Conservation (phyloP, 2,888 invertebrate species). For the Nycteola revayana region DNA sequence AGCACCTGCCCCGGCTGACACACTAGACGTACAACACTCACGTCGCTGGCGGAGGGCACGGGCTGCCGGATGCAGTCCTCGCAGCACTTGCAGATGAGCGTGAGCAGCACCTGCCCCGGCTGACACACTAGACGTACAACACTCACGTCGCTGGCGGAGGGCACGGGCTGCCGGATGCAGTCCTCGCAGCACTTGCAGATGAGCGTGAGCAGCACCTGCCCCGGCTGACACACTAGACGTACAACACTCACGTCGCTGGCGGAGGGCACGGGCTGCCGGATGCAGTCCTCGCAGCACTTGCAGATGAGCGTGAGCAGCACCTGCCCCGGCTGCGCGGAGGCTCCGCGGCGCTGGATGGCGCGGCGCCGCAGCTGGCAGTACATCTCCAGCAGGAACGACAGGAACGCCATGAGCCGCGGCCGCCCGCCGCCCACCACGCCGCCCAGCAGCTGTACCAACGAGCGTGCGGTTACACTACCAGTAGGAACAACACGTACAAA, state of each 20-base stretch:
- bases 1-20: no score
- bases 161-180: no score
- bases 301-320: conserved; percentile 91
- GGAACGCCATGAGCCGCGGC: conserved; percentile 90
- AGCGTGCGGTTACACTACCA: no score
- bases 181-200: no score
- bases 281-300: conserved; percentile 94
- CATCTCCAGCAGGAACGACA: conserved; percentile 95
- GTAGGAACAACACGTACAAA: no score
- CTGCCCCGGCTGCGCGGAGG: conserved; percentile 82
- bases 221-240: no score
- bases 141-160: no score
- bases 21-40: no score
- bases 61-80: conserved; percentile 87
- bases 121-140: no score
- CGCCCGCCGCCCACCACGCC: conserved; percentile 83
- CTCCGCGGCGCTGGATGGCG: conserved; percentile 81
- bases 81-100: no score
- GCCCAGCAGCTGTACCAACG: conserved; percentile 70
- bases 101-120: no score
- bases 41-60: conserved; percentile 90
- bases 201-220: no score
- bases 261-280: conserved; percentile 90
- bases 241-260: conserved; percentile 89
- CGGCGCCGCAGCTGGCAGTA: conserved; percentile 92